Evolutionary conservation across 2,113 vertebrate genomes (phyloP).

Genomic region (Larimichthys polyactis): DNA sequence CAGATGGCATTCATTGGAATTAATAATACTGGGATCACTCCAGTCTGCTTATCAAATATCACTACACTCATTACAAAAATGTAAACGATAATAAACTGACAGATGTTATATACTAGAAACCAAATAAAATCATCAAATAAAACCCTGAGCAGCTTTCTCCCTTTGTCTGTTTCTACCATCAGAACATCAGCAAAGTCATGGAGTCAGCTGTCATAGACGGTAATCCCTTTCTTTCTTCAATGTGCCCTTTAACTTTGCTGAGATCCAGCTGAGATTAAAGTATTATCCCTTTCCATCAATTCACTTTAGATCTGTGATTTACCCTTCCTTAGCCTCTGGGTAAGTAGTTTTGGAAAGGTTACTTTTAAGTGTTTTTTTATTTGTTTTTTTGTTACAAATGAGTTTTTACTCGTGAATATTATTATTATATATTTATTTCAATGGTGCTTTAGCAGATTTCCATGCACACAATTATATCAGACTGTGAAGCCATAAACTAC

Average conservation of each 20-base stretch:
- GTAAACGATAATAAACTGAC: background rate
- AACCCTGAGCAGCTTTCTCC: background rate
- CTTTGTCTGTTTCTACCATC: slow-evolving; percentile 23
- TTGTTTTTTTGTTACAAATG: background rate
- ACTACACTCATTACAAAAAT: background rate
- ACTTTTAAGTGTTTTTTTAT: background rate
- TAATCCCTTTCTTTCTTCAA: slow-evolving; percentile 60
- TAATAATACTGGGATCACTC: background rate
- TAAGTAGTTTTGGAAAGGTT: slow-evolving; percentile 26
- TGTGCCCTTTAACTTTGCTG: slow-evolving; percentile 50
- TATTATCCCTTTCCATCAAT: slow-evolving; percentile 58
- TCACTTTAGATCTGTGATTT: slow-evolving; percentile 47
- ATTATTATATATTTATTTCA: background rate
- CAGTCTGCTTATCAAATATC: background rate
- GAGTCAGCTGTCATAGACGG: slow-evolving; percentile 40
- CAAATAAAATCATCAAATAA: too few relatives aligned
- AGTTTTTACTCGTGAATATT: background rate
- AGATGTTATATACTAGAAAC: background rate
- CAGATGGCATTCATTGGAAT: background rate
- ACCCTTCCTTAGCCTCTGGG: slow-evolving; percentile 19
- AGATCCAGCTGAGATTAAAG: slow-evolving; percentile 67
- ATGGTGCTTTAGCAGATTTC: background rate
- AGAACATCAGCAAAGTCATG: slow-evolving; percentile 43
- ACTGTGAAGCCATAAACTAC: background rate
- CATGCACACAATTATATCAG: background rate